Evolutionary conservation across 2,113 vertebrate genomes (phyloP), one percentile per base, ranked within the genome.

Genomic region (Furnarius figulus): DNA sequence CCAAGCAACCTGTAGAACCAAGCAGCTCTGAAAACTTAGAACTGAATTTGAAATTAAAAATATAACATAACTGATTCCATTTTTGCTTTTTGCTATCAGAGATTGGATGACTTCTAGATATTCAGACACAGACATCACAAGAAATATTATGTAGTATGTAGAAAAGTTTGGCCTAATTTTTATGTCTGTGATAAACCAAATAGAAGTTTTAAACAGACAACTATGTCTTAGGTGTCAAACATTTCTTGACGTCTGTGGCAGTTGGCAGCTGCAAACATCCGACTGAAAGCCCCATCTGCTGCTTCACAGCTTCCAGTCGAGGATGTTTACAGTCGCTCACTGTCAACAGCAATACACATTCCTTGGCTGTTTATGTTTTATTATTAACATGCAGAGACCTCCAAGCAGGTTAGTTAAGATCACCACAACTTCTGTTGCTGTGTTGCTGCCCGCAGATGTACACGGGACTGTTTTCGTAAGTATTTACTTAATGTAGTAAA

Each of bases 231-330:
- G 91, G 95, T 74, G 90, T 96, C 90, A 95, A 96, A 96, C 90
- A 90, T 78, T 96, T 96, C 97, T 97, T 95, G 98, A 98, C 96
- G 98, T 98, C 98, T 97, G 98, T 98, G 98, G 98, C 99, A 99
- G 99, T 98, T 97, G 98, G 99, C 99, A 99, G 99, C 98, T 99
- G 99, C 99, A 99, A 99, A 99, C 99, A 99, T 99, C 99, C 98
- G 99, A 99, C 99, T 99, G 99, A 99, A 99, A 99, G 99, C 99
- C 98, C 98, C 85, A 96, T 98, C 96, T 96, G 93, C 58, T 98
- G 98, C 97, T 98, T 98, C 98, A 98, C 98, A 99, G 99, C 99
- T 99, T 99, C 99, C 99, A 99, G 99, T 99, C 99, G 99, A 99
- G 99, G 99, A 99, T 99, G 99, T 99, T 99, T 99, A 99, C 99